These are phyloP conservation scores for Dichetophora obliterata DNA, from an alignment of 2,888 invertebrate species.

Conservation along the genomic window DNA sequence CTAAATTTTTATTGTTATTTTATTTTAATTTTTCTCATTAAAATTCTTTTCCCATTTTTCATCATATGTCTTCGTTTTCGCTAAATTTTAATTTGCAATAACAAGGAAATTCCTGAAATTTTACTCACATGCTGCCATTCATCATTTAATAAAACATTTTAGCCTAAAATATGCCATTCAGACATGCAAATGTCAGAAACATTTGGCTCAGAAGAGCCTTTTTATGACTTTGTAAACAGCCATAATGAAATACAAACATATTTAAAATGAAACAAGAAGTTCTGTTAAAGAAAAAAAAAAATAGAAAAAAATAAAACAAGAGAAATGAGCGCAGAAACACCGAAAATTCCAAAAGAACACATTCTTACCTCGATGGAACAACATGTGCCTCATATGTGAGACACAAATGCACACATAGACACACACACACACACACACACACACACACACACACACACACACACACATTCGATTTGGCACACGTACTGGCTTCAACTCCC, in stretches of 20 bases:
- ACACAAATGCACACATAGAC: no score
- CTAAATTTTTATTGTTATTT: no score
- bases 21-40: no score
- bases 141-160: conserved; percentile 15
- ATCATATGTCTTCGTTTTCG: no score
- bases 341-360: not conserved
- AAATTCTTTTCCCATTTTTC: no score
- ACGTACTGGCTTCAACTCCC: not conserved
- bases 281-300: not conserved
- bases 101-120: no score
- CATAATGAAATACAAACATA: no score
- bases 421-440: no score
- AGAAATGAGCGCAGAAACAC: not conserved
- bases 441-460: no score
- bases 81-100: no score
- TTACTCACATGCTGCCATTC: not conserved
- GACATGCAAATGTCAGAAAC: conserved; percentile 7
- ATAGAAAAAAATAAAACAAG: not conserved
- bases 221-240: not conserved
- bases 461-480: no score
- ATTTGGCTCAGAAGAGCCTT: not conserved
- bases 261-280: not conserved
- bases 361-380: not conserved
- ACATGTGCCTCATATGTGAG: no score
- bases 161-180: not conserved